Percentiles rank a stretch among this genome's conserved stretches.
Conservation (phyloP, 2,888 invertebrate species). For the Acheta domesticus region DNA sequence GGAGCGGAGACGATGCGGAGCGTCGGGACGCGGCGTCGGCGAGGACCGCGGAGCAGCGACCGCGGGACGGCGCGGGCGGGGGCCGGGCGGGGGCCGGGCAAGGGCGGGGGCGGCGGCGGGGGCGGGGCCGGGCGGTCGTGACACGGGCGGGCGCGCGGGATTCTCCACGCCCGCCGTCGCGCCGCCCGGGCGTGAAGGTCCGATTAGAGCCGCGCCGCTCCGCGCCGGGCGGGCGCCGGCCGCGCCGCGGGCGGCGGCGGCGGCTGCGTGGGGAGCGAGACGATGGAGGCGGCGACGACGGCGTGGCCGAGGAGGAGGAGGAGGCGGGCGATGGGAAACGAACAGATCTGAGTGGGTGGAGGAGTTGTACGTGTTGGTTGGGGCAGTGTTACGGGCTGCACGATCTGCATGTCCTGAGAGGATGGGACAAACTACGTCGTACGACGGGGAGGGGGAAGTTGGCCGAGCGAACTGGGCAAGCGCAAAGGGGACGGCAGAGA, state of each 20-base stretch:
- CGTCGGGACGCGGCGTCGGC: not conserved
- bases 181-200: slow-evolving; percentile 10
- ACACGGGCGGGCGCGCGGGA: slow-evolving; percentile 18
- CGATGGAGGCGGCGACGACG: too few species aligned
- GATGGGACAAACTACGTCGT: too few species aligned
- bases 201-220: not conserved
- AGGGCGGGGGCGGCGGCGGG: not conserved
- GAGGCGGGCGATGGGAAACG: too few species aligned
- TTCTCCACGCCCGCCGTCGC: not conserved
- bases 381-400: too few species aligned
- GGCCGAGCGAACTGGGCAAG: too few species aligned
- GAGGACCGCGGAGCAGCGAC: too few species aligned
- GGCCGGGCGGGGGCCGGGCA: not conserved
- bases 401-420: too few species aligned
- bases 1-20: not conserved
- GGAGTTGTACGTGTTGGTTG: too few species aligned
- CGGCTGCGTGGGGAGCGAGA: not conserved
- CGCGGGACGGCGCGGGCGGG: not conserved
- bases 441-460: too few species aligned
- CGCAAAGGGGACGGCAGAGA: too few species aligned
- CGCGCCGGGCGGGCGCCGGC: not conserved
- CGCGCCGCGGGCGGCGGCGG: not conserved
- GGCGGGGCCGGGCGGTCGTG: not conserved
- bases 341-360: too few species aligned
- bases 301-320: too few species aligned